phyloP scores from a whole-genome alignment of 2,888 invertebrate species.

The Agrochola litura region DNA sequence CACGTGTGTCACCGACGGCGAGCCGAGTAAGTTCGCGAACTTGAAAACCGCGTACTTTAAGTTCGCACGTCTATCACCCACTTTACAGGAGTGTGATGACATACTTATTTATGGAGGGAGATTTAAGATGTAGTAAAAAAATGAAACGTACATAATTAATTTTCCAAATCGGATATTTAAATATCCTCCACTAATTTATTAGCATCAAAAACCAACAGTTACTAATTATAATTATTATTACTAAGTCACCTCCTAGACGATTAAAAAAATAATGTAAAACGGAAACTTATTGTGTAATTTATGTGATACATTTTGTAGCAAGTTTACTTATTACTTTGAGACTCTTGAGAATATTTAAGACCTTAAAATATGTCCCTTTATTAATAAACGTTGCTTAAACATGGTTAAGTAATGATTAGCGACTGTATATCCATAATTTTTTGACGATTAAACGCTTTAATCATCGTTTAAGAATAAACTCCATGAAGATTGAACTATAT shows the following conservation, averaged over 20 bases:
- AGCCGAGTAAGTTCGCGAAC: too few species aligned
- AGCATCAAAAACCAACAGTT: slow-evolving; percentile 66
- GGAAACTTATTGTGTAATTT: slow-evolving; percentile 19
- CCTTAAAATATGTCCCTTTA: background rate
- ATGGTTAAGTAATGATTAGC: background rate
- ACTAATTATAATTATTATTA: slow-evolving; percentile 66
- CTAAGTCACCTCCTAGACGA: slow-evolving; percentile 82
- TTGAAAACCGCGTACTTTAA: too few species aligned
- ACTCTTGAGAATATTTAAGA: slow-evolving; percentile 27
- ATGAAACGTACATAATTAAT: slow-evolving; percentile 11
- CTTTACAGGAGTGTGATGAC: background rate
- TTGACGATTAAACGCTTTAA: background rate
- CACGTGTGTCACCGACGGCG: too few species aligned
- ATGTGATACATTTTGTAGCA: slow-evolving; percentile 8
- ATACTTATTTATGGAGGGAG: too few species aligned
- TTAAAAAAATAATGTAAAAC: slow-evolving; percentile 56
- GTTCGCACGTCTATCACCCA: too few species aligned
- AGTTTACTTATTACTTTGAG: background rate
- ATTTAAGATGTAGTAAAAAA: background rate
- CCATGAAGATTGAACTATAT: too few species aligned
- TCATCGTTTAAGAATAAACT: background rate
- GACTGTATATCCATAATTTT: background rate
- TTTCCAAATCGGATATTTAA: slow-evolving; percentile 58
- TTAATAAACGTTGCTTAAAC: background rate
- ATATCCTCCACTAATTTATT: slow-evolving; percentile 64